phyloP scores from a whole-genome alignment of 2,888 invertebrate genomes.

The Leucophora obtusa region DNA sequence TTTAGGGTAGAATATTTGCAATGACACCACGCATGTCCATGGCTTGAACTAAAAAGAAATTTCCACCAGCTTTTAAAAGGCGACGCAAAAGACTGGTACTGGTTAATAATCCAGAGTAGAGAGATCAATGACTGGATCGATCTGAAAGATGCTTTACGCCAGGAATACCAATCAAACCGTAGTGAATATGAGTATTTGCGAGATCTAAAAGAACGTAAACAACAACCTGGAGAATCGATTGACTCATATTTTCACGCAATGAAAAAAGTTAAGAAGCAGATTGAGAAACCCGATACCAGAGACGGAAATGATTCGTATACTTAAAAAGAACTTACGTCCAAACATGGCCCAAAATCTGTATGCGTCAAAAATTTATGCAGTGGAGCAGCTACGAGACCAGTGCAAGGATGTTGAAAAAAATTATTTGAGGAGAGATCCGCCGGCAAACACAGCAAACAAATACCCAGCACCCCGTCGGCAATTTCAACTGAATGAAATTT shows the following conservation, averaged over 20 bases:
- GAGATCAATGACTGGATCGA: not conserved
- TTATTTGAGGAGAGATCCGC: not conserved
- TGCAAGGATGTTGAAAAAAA: constrained; percentile 5
- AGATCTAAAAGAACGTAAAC: constrained; percentile 12
- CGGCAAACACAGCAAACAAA: not conserved
- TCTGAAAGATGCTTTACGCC: not conserved
- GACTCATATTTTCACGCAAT: constrained; percentile 21
- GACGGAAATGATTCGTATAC: constrained; percentile 16
- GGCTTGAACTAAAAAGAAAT: too few relatives aligned
- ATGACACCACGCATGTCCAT: too few relatives aligned
- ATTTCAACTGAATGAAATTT: not conserved
- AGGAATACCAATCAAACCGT: not conserved
- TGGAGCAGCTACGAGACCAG: constrained; percentile 36
- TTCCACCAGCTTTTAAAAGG: not conserved
- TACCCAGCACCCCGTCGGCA: not conserved
- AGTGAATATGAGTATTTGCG: constrained; percentile 11
- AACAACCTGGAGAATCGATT: constrained; percentile 3
- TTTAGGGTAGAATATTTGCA: not conserved
- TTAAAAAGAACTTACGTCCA: constrained; percentile 18
- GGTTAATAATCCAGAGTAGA: not conserved
- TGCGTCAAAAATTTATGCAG: constrained; percentile 6
- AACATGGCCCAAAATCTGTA: constrained; percentile 10
- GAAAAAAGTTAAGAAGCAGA: not conserved
- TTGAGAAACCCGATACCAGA: constrained; percentile 4
- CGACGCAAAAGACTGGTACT: constrained; percentile 6